Evolutionary conservation across 2,888 invertebrate genomes (phyloP).

Genomic region (Digitonthophagus gazella): DNA sequence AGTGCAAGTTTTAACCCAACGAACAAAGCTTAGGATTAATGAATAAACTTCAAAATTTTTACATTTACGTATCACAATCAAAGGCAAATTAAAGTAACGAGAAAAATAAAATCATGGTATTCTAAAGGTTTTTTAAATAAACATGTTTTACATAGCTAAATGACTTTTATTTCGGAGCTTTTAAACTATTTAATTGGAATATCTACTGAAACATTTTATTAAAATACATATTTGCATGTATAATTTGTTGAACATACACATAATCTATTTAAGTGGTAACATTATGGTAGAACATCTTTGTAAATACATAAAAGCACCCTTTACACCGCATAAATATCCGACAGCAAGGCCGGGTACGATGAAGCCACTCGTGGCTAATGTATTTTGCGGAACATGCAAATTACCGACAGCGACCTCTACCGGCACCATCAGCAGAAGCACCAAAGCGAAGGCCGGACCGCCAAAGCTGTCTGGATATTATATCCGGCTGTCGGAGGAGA

Average conservation of each 20-base stretch:
- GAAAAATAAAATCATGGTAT: too few relatives aligned
- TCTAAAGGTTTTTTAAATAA: too few relatives aligned
- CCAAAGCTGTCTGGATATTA: constrained; percentile 4
- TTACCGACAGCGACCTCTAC: not conserved
- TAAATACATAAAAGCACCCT: not conserved
- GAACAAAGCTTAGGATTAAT: too few relatives aligned
- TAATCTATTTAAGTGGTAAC: not conserved
- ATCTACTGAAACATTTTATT: not conserved
- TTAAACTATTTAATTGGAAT: too few relatives aligned
- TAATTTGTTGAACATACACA: not conserved
- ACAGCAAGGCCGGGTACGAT: not conserved
- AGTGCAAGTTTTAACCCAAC: too few relatives aligned
- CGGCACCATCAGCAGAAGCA: not conserved
- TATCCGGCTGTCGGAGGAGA: constrained; percentile 7
- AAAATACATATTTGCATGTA: not conserved
- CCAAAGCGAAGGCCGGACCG: not conserved
- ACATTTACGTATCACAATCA: too few relatives aligned
- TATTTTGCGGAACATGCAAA: not conserved
- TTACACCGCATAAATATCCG: not conserved
- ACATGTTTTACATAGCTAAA: too few relatives aligned
- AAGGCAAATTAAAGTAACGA: too few relatives aligned
- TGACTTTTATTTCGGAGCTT: too few relatives aligned
- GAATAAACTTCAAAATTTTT: too few relatives aligned
- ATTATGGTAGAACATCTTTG: not conserved
- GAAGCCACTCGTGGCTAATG: not conserved